Base-by-base conservation (phyloP, 2,113 vertebrate genomes). In the Takifugu bimaculatus region DNA sequence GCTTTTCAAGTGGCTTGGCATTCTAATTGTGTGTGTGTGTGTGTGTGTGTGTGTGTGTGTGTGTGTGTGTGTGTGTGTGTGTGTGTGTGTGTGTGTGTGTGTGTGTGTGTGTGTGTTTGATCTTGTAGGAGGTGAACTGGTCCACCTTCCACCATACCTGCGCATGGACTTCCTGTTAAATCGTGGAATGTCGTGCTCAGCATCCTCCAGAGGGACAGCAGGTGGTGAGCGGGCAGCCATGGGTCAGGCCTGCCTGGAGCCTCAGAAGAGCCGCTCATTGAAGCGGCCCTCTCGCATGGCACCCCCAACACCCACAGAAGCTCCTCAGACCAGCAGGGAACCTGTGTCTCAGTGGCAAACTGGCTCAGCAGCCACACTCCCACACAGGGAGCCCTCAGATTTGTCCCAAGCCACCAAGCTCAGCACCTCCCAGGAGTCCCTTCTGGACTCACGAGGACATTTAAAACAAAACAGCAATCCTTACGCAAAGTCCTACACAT, bases 81-180 rank as follows among this genome's bases (percentile, higher is more conserved):
- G 14, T n/a, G 49, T 56, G 2, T 56, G 47, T 26, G n/a, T n/a
- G n/a, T n/a, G n/a, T n/a, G 52, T 26, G 45, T 35, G n/a, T n/a
- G n/a, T n/a, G n/a, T n/a, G n/a, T n/a, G n/a, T n/a, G 5, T 39
- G 32, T 68, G 56, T 68, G 25, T 66, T 26, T 62, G 6, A 1
- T 72, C 74, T 82, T 75, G 29, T 75, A 84, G 90, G 90, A 88
- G 97, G 97, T 79, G 97, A 99, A 90, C 88, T 99, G 91, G 93
- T 98, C 80, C 96, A 99, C 81, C 90, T 99, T 88, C 97, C 97
- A 84, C 95, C 97, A 0, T 99, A 99, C 89, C 93, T 99, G 85
- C 92, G 97, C 84, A 98, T 99, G 97, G 97, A 99, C 94, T 99
- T 99, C 90, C 93, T 99, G 84, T 91, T 99, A 79, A 98, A 96